Base-by-base conservation (phyloP, 2,888 invertebrate species). In the Ichneumon xanthorius region DNA sequence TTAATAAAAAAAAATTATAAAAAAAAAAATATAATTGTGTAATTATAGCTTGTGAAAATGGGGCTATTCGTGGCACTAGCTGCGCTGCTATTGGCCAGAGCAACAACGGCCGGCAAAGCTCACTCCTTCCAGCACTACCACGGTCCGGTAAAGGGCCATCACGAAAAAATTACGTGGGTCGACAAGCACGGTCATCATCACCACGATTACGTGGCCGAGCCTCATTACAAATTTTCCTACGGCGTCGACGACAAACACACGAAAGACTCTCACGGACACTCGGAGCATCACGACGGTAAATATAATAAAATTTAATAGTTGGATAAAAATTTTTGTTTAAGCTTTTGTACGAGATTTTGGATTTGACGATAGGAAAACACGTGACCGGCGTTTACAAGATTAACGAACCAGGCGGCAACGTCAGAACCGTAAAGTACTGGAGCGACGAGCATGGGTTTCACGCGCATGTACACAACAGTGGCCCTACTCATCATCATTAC, bases 131-230 rank as follows among this genome's bases (percentile, higher is more conserved):
- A 87, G 79, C 87, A 88, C 84, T 88, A 81, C 50, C 84, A 87
- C 50, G 88, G 88, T 3, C 87, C 88, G 26, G 87, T 88, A 6
- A 76, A 78, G 45, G 88, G 88, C 2, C 84, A 86, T 33, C 82
- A 85, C 63, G 83, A 86, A 30, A 80, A 86, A 82, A 73, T 88
- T 1, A 68, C 83, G 7, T 88, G 88, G 88, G 72, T 80, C 53
- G 88, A 88, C 63, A 86, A 88, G 76, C 86, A 88, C 68, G 88
- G 88, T 61, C 87, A 88, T 73, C 87, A 87, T 68, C 87, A 88
- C 73, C 78, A 83, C 67, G 88, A 88, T 58, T 88, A 87, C 80
- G 88, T 87, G 4, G 87, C 88, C 16, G 67, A 84, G 22, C 88
- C 88, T 30, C 78, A 83, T 68, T 88, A 88, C 80, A 86, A 87